phyloP scores from a whole-genome alignment of 2,797 vertebrate species.

The Liasis olivaceus region DNA sequence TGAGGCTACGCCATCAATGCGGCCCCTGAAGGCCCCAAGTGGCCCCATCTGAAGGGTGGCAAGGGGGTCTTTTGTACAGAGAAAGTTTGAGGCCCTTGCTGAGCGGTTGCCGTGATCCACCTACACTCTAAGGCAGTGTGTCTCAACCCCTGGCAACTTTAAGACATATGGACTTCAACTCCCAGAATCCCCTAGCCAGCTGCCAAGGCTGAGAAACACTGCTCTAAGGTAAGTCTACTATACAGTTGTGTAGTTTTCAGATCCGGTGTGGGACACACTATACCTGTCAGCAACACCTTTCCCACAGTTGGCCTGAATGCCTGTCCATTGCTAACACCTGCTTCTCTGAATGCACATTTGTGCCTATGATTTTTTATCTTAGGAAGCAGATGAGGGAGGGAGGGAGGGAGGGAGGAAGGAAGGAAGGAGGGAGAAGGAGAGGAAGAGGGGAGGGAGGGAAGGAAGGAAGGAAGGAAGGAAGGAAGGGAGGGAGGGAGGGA shows the following conservation, averaged over 20 bases:
- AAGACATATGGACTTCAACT: too few relatives aligned
- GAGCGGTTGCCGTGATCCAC: too few relatives aligned
- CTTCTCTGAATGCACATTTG: background rate
- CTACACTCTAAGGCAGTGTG: too few relatives aligned
- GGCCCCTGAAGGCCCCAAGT: background rate
- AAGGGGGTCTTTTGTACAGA: background rate
- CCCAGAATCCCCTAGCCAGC: too few relatives aligned
- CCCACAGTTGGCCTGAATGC: background rate
- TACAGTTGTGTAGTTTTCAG: background rate
- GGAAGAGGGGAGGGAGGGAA: too few relatives aligned
- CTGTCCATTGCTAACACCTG: background rate
- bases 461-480: too few relatives aligned
- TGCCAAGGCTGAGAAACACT: too few relatives aligned
- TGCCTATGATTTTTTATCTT: background rate
- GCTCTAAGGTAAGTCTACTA: too few relatives aligned
- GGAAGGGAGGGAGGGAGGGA: too few relatives aligned
- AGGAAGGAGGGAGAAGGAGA: too few relatives aligned
- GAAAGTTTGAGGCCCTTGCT: too few relatives aligned
- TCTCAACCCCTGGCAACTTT: too few relatives aligned
- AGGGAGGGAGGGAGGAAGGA: background rate
- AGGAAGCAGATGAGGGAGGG: background rate
- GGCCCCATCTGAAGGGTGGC: background rate
- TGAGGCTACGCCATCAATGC: background rate
- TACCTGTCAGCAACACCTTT: background rate
- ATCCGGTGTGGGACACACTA: background rate